Conservation (phyloP, 2,888 invertebrate genomes). For the Pyrrhia umbra region DNA sequence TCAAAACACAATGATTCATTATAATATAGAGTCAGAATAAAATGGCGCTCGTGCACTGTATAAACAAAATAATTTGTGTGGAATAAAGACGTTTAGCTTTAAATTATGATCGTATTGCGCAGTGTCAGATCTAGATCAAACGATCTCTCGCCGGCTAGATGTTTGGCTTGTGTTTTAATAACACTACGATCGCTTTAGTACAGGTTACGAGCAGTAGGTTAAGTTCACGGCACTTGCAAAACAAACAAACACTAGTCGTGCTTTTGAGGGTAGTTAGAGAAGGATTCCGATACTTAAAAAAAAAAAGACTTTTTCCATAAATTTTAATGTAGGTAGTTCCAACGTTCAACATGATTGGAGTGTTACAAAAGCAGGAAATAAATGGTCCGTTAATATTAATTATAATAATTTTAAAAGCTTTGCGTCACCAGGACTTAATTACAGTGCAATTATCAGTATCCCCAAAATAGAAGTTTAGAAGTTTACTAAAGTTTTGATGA, state of each 20-base stretch:
- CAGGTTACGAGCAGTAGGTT: neutral
- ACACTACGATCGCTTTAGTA: neutral
- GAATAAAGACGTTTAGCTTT: slow-evolving; percentile 19
- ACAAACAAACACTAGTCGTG: neutral
- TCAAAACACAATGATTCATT: too few relatives aligned
- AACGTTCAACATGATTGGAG: too few relatives aligned
- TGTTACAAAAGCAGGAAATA: too few relatives aligned
- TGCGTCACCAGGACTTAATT: too few relatives aligned
- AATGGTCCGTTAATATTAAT: too few relatives aligned
- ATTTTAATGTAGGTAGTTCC: too few relatives aligned
- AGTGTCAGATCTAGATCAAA: slow-evolving; percentile 37
- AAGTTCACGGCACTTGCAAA: neutral
- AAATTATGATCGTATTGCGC: slow-evolving; percentile 29
- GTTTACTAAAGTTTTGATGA: neutral
- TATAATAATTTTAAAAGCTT: too few relatives aligned
- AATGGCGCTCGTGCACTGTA: slow-evolving; percentile 18
- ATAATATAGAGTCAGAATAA: slow-evolving; percentile 17
- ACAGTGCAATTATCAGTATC: too few relatives aligned
- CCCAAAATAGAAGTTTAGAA: too few relatives aligned
- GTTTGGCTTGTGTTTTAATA: slow-evolving; percentile 24
- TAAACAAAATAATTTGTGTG: slow-evolving; percentile 36
- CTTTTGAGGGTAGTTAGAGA: too few relatives aligned
- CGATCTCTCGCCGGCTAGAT: neutral
- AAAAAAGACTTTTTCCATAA: too few relatives aligned
- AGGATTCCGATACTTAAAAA: too few relatives aligned